phyloP scores from a whole-genome alignment of 2,888 invertebrate genomes.

The Phytoseiulus persimilis region DNA sequence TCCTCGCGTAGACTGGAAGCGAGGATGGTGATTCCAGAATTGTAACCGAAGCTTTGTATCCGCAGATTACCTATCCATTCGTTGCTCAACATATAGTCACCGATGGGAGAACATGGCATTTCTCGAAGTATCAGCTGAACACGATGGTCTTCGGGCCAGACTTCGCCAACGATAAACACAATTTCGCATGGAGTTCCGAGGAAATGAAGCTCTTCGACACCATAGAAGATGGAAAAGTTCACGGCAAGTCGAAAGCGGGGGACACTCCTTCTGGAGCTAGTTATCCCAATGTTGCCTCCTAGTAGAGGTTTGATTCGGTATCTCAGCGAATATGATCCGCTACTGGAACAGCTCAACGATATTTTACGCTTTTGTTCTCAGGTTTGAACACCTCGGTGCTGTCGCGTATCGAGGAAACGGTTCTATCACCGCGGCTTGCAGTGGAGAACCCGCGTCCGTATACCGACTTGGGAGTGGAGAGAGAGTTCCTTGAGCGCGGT shows the following conservation, averaged over 20 bases:
- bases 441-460: conserved; percentile 11
- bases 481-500: not conserved
- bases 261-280: not conserved
- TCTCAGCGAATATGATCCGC: no score
- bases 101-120: conserved; percentile 11
- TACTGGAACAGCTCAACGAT: no score
- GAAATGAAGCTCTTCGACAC: conserved; percentile 14
- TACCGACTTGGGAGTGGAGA: not conserved
- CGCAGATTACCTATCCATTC: conserved; percentile 21
- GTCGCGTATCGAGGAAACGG: not conserved
- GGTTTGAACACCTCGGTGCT: not conserved
- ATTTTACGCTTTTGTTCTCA: no score
- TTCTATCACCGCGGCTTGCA: not conserved
- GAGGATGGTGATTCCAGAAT: no score
- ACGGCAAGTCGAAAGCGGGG: not conserved
- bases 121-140: not conserved
- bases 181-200: conserved; percentile 11
- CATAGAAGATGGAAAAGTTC: conserved; percentile 10
- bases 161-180: not conserved
- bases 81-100: not conserved
- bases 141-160: conserved; percentile 9
- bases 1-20: no score
- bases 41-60: no score
- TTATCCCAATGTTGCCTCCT: no score
- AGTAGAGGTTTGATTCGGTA: no score